A percentile compares a stretch with the other conserved stretches of the same genome.
These are phyloP conservation scores for Sorex araneus DNA, from an alignment of 2,113 vertebrate genomes.

Conservation along the genomic window DNA sequence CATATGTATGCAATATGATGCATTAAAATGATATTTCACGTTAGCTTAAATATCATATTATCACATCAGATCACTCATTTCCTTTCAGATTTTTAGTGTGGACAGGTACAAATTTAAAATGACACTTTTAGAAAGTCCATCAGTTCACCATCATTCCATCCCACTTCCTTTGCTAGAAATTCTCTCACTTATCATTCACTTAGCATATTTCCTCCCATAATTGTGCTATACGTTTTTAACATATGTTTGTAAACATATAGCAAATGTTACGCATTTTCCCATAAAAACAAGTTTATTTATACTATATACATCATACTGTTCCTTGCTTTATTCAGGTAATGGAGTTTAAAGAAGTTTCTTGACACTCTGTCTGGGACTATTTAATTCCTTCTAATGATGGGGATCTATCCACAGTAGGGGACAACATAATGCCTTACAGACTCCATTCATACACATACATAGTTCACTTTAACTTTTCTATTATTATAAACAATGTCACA, in stretches of 20 bases:
- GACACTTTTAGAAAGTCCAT: neutral
- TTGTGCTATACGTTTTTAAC: constrained; percentile 53
- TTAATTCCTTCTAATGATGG: neutral
- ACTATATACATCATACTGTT: neutral
- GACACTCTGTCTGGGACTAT: neutral
- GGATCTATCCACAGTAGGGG: neutral
- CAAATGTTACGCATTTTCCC: constrained; percentile 26
- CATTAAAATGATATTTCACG: constrained; percentile 42
- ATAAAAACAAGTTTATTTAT: constrained; percentile 58
- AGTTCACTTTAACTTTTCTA: constrained; percentile 8
- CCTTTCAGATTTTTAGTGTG: constrained; percentile 30
- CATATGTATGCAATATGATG: neutral
- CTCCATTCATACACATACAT: constrained; percentile 10
- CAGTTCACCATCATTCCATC: neutral
- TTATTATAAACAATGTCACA: neutral
- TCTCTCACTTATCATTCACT: constrained; percentile 15
- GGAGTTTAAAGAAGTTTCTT: constrained; percentile 32
- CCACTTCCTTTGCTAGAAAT: constrained; percentile 32
- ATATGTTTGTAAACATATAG: constrained; percentile 52
- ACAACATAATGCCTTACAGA: constrained; percentile 21
- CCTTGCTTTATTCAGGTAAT: constrained; percentile 51
- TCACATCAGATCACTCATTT: constrained; percentile 49
- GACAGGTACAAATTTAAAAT: constrained; percentile 52
- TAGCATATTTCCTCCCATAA: constrained; percentile 56
- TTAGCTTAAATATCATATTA: constrained; percentile 28